Evolutionary conservation across 2,888 invertebrate species (phyloP).

Genomic region (Scaptomyza caliginosa): DNA sequence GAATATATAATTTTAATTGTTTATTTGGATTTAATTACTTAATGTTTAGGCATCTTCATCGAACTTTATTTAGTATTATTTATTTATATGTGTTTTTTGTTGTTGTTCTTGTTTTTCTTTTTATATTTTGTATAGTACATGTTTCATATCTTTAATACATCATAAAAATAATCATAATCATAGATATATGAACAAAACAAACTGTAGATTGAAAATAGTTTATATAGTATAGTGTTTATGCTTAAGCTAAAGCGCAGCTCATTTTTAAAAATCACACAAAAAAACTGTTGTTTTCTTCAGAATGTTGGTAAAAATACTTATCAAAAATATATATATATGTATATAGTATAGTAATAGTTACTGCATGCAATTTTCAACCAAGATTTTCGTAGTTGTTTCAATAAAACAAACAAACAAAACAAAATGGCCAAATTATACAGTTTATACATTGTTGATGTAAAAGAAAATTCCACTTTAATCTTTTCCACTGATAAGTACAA

Average conservation of each 20-base stretch:
- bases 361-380: slow-evolving; percentile 63
- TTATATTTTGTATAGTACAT: slow-evolving; percentile 65
- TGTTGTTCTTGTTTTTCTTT: too few relatives aligned
- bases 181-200: slow-evolving; percentile 71
- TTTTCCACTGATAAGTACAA: slow-evolving; percentile 51
- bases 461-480: background rate
- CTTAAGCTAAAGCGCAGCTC: slow-evolving; percentile 64
- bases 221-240: slow-evolving; percentile 22
- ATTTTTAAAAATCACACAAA: slow-evolving; percentile 70
- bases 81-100: slow-evolving; percentile 38
- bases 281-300: slow-evolving; percentile 18
- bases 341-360: slow-evolving; percentile 45
- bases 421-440: slow-evolving; percentile 62
- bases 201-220: slow-evolving; percentile 59
- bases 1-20: slow-evolving; percentile 59
- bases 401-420: too few relatives aligned
- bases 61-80: slow-evolving; percentile 57
- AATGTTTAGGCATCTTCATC: slow-evolving; percentile 68
- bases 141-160: slow-evolving; percentile 77
- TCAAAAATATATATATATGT: slow-evolving; percentile 58
- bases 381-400: slow-evolving; percentile 28
- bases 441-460: slow-evolving; percentile 2
- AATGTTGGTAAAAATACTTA: slow-evolving; percentile 68
- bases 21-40: slow-evolving; percentile 70
- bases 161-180: slow-evolving; percentile 74